Evolutionary conservation across 92 coral and sea anemone genomes (phyloP).

Genomic region (Galaxea fascicularis): DNA sequence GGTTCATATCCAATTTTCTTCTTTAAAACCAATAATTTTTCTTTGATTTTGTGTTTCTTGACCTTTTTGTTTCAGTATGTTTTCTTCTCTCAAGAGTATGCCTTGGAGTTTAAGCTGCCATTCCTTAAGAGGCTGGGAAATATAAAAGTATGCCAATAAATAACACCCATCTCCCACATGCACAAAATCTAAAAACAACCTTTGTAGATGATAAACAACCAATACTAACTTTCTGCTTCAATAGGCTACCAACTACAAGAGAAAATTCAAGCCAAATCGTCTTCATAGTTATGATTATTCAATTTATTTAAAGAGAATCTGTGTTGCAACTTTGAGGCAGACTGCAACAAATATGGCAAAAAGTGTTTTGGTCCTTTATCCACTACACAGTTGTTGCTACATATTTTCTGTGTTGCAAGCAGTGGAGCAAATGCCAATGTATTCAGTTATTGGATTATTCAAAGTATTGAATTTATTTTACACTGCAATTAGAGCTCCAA

Average conservation of each 20-base stretch:
- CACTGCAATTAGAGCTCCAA: neutral
- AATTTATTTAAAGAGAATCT: neutral
- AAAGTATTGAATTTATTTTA: neutral
- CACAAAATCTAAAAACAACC: constrained; percentile 12
- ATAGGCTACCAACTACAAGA: neutral
- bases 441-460: neutral
- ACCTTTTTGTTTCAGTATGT: too few species aligned
- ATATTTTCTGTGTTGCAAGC: constrained; percentile 2
- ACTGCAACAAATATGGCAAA: neutral
- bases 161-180: constrained; percentile 15
- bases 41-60: neutral
- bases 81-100: neutral
- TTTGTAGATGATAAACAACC: constrained; percentile 13
- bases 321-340: neutral
- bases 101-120: constrained; percentile 48
- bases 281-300: too few species aligned
- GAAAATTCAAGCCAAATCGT: neutral
- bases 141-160: neutral
- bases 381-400: neutral
- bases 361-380: constrained; percentile 14
- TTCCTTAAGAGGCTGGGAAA: constrained; percentile 29
- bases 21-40: neutral
- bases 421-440: constrained; percentile 7
- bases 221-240: neutral
- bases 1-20: neutral